Evolutionary conservation across 2,797 vertebrate species (phyloP).

Genomic region (Cossypha caffra): DNA sequence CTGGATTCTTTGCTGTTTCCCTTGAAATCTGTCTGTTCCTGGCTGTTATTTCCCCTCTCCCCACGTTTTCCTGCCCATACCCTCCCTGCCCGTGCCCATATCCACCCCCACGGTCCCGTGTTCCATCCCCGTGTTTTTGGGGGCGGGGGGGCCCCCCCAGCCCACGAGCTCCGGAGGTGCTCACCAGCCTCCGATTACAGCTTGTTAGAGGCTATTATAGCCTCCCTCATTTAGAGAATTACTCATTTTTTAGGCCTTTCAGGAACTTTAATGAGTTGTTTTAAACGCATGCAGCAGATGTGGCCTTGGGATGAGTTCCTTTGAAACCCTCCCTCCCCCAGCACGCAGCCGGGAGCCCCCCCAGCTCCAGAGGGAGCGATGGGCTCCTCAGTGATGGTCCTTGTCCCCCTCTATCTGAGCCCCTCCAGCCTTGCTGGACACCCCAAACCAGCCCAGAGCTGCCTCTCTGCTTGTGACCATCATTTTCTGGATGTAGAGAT

Average conservation of each 20-base stretch:
- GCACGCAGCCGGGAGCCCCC: background rate
- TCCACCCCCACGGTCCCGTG: rapidly evolving
- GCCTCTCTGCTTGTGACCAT: background rate
- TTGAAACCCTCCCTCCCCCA: slow-evolving; percentile 2
- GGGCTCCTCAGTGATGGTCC: background rate
- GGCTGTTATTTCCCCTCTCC: background rate
- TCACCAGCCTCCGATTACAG: slow-evolving; percentile 52
- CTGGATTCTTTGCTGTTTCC: slow-evolving; percentile 41
- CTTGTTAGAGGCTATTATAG: slow-evolving; percentile 54
- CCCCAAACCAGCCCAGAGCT: rapidly evolving
- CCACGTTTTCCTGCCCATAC: rapidly evolving
- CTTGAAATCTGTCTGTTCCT: slow-evolving; percentile 43
- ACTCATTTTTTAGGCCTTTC: slow-evolving; percentile 65
- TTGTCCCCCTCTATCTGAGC: background rate
- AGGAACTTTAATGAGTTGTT: slow-evolving; percentile 63
- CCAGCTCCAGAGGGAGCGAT: rapidly evolving
- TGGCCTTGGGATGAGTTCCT: slow-evolving; percentile 56
- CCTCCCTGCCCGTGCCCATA: rapidly evolving
- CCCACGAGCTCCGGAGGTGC: background rate
- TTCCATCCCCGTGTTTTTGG: background rate
- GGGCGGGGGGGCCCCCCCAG: rapidly evolving
- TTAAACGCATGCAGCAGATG: slow-evolving; percentile 60
- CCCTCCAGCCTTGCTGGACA: background rate
- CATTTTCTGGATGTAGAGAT: background rate
- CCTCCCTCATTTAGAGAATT: slow-evolving; percentile 60